Conservation (phyloP, 2,113 vertebrate species). For the Zosterops lateralis region DNA sequence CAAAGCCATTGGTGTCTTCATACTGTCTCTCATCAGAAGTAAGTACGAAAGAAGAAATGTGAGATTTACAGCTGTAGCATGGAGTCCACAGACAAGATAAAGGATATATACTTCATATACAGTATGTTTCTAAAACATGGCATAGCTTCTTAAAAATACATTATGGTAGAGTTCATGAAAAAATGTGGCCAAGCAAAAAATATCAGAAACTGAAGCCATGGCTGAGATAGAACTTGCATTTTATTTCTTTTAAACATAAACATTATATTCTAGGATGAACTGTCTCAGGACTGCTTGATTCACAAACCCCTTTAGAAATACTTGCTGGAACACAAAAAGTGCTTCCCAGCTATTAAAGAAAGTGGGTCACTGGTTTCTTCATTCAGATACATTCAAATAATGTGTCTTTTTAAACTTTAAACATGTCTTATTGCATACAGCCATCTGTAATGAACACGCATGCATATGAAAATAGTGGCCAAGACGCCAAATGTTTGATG, state of each 20-base stretch:
- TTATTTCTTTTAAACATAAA: not conserved
- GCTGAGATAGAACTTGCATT: not conserved
- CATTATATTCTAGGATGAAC: not conserved
- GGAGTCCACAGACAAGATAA: not conserved
- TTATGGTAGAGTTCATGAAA: not conserved
- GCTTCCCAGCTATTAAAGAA: not conserved
- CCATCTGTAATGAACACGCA: not conserved
- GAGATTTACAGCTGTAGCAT: not conserved
- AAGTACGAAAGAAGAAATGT: not conserved
- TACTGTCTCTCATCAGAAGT: not conserved
- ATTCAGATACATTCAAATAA: not conserved
- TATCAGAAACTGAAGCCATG: not conserved
- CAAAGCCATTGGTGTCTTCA: not conserved
- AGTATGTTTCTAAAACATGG: not conserved
- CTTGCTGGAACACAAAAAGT: not conserved
- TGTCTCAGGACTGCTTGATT: not conserved
- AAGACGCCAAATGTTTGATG: constrained; percentile 38
- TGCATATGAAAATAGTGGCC: constrained; percentile 34
- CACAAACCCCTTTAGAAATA: not conserved
- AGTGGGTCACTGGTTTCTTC: not conserved
- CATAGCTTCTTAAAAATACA: not conserved
- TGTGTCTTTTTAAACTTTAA: constrained; percentile 1
- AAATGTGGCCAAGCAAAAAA: not conserved
- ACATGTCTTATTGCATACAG: not conserved
- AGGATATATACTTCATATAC: not conserved